phyloP scores from a whole-genome alignment of 2,113 vertebrate species.

The Hypomesus transpacificus region DNA sequence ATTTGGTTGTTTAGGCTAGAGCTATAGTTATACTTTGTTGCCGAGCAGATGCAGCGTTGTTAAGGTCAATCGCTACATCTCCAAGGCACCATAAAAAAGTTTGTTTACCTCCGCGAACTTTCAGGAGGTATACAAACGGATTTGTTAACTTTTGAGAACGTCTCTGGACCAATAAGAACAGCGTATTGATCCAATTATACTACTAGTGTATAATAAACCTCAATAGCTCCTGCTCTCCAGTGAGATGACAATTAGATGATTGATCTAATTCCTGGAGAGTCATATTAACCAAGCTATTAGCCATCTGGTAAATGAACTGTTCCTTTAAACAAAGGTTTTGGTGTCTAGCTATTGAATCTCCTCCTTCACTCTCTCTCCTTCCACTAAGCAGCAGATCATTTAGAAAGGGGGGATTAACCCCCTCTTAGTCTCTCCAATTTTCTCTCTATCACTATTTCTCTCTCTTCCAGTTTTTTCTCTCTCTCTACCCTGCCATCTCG shows the following conservation, averaged over 20 bases:
- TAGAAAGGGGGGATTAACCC: conserved; percentile 24
- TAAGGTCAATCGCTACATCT: too few species aligned
- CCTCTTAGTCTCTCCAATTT: background rate
- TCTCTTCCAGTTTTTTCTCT: background rate
- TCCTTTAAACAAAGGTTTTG: conserved; percentile 50
- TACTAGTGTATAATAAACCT: too few species aligned
- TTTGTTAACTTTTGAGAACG: too few species aligned
- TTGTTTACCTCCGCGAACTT: too few species aligned
- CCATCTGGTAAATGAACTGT: conserved; percentile 45
- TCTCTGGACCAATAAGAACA: too few species aligned
- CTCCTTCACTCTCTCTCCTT: background rate
- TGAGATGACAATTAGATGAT: conserved; percentile 48
- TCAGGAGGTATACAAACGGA: too few species aligned
- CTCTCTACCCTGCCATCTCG: too few species aligned
- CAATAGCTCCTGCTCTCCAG: background rate
- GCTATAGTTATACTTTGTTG: too few species aligned
- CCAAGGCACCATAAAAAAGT: too few species aligned
- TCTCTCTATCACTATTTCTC: background rate
- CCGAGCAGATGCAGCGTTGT: too few species aligned
- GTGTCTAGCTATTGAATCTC: conserved; percentile 28
- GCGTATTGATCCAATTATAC: too few species aligned
- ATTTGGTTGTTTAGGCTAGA: too few species aligned
- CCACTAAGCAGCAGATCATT: conserved; percentile 15
- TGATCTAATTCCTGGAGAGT: conserved; percentile 35
- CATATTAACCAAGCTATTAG: conserved; percentile 47